Conservation (phyloP, 2,888 invertebrate species). For the Penaeus monodon region DNA sequence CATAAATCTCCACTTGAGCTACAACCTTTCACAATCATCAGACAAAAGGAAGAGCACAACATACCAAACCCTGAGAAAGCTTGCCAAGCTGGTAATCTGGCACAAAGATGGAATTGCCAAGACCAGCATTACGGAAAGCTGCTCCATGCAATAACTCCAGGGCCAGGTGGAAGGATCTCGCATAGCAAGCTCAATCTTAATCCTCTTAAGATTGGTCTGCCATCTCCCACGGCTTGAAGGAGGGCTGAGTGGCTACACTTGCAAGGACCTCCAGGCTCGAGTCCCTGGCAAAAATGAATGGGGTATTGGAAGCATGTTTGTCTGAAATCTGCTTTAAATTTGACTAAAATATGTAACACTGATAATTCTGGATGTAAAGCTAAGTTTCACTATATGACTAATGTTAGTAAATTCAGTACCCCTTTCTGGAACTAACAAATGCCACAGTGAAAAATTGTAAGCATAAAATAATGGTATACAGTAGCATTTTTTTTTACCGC, state of each 20-base stretch:
- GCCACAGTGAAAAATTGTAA: too few relatives aligned
- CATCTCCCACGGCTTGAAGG: slow-evolving; percentile 93
- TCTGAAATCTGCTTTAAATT: too few relatives aligned
- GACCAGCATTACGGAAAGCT: slow-evolving; percentile 81
- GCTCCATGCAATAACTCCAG: slow-evolving; percentile 90
- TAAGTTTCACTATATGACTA: too few relatives aligned
- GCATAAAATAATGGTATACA: not conserved
- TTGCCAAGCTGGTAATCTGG: slow-evolving; percentile 82
- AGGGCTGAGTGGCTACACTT: slow-evolving; percentile 77
- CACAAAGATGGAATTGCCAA: slow-evolving; percentile 89
- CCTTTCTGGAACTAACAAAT: too few relatives aligned
- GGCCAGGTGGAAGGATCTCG: slow-evolving; percentile 41
- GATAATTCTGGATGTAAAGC: too few relatives aligned
- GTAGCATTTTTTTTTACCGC: not conserved
- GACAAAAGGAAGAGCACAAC: slow-evolving; percentile 57
- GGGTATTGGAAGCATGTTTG: too few relatives aligned
- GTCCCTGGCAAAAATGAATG: slow-evolving; percentile 53
- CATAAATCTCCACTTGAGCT: not conserved
- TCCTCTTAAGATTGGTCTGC: slow-evolving; percentile 77
- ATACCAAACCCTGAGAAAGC: slow-evolving; percentile 79
- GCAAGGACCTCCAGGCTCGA: slow-evolving; percentile 66
- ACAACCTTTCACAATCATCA: slow-evolving; percentile 71
- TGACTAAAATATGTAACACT: too few relatives aligned
- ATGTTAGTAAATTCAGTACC: too few relatives aligned
- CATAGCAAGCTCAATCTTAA: slow-evolving; percentile 52